phyloP scores from a whole-genome alignment of 2,888 invertebrate species.

The Plebejus melissa region DNA sequence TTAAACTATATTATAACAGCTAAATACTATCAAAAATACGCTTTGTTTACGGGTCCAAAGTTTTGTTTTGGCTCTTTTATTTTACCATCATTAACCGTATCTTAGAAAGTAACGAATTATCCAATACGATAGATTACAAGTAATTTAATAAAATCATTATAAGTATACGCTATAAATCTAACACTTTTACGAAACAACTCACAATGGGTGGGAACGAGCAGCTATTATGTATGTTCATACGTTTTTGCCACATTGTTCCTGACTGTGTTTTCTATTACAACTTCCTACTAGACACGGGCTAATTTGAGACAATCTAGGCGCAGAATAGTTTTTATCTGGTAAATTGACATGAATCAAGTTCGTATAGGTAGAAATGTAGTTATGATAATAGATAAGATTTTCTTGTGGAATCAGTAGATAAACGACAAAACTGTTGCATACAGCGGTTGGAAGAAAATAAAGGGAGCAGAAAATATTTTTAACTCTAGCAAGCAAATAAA shows the following conservation, averaged over 20 bases:
- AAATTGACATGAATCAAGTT: background rate
- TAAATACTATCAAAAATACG: too few species aligned
- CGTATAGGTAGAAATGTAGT: too few species aligned
- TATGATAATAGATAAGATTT: too few species aligned
- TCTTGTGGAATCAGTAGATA: too few species aligned
- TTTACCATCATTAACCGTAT: background rate
- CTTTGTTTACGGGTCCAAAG: too few species aligned
- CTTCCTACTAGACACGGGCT: constrained; percentile 29
- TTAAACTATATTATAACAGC: too few species aligned
- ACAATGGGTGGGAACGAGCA: constrained; percentile 60
- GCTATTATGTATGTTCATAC: constrained; percentile 41
- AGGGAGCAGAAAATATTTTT: too few species aligned
- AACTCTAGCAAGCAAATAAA: too few species aligned
- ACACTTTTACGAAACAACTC: constrained; percentile 50
- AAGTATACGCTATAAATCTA: constrained; percentile 16
- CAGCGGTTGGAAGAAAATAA: too few species aligned
- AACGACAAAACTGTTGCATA: too few species aligned
- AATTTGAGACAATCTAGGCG: constrained; percentile 2
- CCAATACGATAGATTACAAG: background rate
- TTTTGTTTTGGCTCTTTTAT: too few species aligned
- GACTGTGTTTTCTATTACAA: constrained; percentile 30
- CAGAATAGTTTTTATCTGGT: background rate
- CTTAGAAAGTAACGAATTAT: background rate
- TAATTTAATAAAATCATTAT: constrained; percentile 10
- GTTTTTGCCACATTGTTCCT: constrained; percentile 34